Evolutionary conservation across 2,113 vertebrate species (phyloP).

Genomic region (Erinaceus europaeus): DNA sequence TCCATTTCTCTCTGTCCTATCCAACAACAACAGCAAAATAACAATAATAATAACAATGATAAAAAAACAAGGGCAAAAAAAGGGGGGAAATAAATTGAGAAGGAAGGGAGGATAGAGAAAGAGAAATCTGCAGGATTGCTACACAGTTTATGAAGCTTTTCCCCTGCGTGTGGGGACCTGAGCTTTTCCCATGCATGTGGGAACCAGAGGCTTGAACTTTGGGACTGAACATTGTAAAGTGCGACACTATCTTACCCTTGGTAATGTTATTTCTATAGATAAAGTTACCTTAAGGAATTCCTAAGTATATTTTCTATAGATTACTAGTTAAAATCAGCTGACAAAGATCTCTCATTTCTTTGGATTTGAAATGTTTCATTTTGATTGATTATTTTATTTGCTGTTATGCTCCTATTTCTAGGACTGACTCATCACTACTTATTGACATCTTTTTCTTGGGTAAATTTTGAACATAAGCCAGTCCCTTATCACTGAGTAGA

Average conservation of each 20-base stretch:
- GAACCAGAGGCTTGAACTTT: too few species aligned
- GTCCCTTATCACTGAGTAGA: conserved; percentile 20
- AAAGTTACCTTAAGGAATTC: conserved; percentile 16
- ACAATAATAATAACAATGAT: too few species aligned
- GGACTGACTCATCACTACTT: conserved; percentile 41
- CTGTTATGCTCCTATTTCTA: conserved; percentile 1
- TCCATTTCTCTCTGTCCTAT: too few species aligned
- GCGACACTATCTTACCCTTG: not conserved
- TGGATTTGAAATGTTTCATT: conserved; percentile 59
- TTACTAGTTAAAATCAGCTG: conserved; percentile 58
- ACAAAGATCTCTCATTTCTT: conserved; percentile 44
- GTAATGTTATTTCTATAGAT: not conserved
- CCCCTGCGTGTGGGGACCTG: too few species aligned
- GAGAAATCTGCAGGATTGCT: too few species aligned
- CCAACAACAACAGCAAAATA: too few species aligned
- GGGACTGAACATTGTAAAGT: too few species aligned
- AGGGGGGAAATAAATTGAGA: too few species aligned
- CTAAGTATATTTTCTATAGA: conserved; percentile 33
- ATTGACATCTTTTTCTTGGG: conserved; percentile 39
- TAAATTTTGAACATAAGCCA: conserved; percentile 44
- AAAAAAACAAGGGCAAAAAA: too few species aligned
- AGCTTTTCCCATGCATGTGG: too few species aligned
- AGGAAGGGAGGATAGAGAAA: too few species aligned
- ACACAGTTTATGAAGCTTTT: too few species aligned
- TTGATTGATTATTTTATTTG: conserved; percentile 60